phyloP scores from a whole-genome alignment of 2,797 vertebrate species.

The Clamator glandarius region DNA sequence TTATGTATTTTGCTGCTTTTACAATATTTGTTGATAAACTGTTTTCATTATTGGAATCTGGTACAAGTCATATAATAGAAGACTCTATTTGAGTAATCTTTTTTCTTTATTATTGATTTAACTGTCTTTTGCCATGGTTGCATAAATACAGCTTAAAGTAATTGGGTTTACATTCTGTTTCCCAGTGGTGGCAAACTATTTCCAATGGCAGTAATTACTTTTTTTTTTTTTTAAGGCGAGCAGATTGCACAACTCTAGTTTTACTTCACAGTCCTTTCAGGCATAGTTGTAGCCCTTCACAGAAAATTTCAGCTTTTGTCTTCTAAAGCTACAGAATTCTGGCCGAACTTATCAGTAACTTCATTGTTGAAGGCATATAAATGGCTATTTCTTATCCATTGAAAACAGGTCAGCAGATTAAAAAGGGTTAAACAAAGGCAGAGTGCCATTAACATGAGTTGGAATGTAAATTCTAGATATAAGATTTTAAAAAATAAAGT shows the following conservation, averaged over 20 bases:
- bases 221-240: neutral
- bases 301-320: neutral
- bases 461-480: neutral
- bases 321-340: neutral
- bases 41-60: neutral
- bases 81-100: neutral
- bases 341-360: neutral
- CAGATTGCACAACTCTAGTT: neutral
- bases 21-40: neutral
- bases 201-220: neutral
- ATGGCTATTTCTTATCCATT: neutral
- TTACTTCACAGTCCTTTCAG: neutral
- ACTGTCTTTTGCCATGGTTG: neutral
- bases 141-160: neutral
- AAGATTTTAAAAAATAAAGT: neutral
- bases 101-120: slow-evolving; percentile 1
- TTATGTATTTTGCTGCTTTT: neutral
- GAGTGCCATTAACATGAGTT: neutral
- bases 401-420: slow-evolving; percentile 4
- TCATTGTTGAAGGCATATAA: neutral
- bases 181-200: neutral
- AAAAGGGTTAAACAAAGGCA: neutral
- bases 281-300: neutral
- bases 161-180: neutral
- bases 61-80: neutral